Evolutionary conservation across 2,113 vertebrate genomes (phyloP), one percentile per base, ranked within the genome.

Genomic region (Pelecanoides urinatrix): DNA sequence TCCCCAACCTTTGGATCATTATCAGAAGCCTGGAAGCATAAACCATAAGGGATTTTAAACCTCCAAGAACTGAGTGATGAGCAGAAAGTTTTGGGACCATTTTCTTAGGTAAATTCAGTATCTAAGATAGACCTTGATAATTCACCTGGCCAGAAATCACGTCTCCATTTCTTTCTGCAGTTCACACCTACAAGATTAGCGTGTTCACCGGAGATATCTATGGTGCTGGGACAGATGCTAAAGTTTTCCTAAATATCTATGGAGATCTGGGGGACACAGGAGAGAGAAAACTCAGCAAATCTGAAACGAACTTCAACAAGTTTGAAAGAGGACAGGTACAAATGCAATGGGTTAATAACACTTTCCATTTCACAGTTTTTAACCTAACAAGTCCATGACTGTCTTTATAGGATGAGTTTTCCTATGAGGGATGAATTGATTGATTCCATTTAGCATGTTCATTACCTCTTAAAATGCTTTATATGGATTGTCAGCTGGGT

Each of bases 271-370:
- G 99, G 6, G 99, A 99, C 94, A 99, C 98, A 0, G 99, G 99
- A 16, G 99, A 99, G 94, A 98, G 99, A 55, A 99, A 99, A 86
- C 99, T 99, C 71, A 99, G 99, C 97, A 99, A 99, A 96, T 99
- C 99, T 0, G 99, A 99, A 95, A 99, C 98, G 25, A 99, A 99
- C 95, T 97, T 98, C 96, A 99, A 99, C 98, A 99, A 99, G 97
- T 99, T 99, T 86, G 99, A 99, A 97, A 98, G 98, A 94, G 99
- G 98, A 97, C 98, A 98, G 98, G 99, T 99, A 98, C 6, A 67
- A 71, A 68, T 11, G 3, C 10, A 16, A 44, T 0, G 20, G 3
- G 10, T 66, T 87, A 84, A 88, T 56, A 97, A 96, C 88, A 27
- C 12, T 76, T 89, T 42, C 26, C 0, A 0, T 78, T 80, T 95